Evolutionary conservation across 2,113 vertebrate genomes (phyloP).

Genomic region (Rhinopomastus cyanomelas): DNA sequence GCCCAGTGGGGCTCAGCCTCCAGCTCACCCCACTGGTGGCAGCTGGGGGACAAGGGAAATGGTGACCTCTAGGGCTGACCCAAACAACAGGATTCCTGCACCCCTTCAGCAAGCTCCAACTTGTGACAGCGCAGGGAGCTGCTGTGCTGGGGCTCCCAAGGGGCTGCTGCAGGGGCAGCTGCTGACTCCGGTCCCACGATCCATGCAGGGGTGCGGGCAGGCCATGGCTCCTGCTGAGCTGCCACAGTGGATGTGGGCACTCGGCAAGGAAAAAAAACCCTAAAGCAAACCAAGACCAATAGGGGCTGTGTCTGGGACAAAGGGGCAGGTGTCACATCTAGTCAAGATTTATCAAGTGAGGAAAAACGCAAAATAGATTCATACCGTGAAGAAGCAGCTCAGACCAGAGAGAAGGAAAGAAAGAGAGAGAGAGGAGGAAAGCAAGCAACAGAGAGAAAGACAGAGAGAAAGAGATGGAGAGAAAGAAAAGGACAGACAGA

Average conservation of each 20-base stretch:
- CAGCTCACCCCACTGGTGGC: not conserved
- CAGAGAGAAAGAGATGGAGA: slow-evolving; percentile 45
- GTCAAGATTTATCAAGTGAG: slow-evolving; percentile 30
- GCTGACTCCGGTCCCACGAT: not conserved
- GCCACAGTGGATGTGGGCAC: not conserved
- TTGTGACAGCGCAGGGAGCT: not conserved
- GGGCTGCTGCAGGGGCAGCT: not conserved
- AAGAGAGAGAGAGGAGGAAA: slow-evolving; percentile 20
- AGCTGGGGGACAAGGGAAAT: not conserved
- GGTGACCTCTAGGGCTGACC: not conserved
- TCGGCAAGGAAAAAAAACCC: not conserved
- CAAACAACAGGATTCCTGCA: not conserved
- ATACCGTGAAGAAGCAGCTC: slow-evolving; percentile 80
- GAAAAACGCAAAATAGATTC: slow-evolving; percentile 68
- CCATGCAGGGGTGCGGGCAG: slow-evolving; percentile 13
- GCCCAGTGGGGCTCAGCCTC: slow-evolving; percentile 27
- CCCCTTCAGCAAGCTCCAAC: not conserved
- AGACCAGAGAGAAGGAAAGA: slow-evolving; percentile 63
- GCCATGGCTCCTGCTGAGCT: not conserved
- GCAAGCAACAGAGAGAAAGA: slow-evolving; percentile 61
- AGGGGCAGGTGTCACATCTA: not conserved
- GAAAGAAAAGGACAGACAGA: slow-evolving; percentile 2
- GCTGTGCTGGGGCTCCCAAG: not conserved
- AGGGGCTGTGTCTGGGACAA: not conserved
- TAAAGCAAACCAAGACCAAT: not conserved